Base-by-base conservation (phyloP, 2,888 invertebrate genomes). In the Limnephilus lunatus region DNA sequence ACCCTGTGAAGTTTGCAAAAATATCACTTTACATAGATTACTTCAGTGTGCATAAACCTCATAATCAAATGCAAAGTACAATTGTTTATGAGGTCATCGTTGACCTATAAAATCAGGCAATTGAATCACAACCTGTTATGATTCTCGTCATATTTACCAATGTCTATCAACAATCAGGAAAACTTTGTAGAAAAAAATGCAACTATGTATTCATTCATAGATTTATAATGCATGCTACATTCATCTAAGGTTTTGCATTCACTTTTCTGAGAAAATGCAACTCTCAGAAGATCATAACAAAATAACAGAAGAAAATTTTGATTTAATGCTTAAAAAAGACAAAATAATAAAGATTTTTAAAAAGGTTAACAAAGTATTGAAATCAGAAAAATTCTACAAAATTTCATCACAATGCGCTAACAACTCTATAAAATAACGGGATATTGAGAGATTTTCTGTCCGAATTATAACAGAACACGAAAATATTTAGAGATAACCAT, bases 401-500 rank as follows among this genome's bases (percentile, higher is more conserved):
- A 25, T 25, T 68, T 68, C 25, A 68, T 68, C 31, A 31, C 2
- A 15, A 32, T 82, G 82, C 82, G 15, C 19, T 31, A 5, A 31
- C 14, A 31, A 82, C 9, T n/a, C 25, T 68, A 25, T 68, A n/a
- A 68, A 68, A 68, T 68, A 25, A 68, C 68, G 25, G 19, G n/a
- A 68, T 68, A 68, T 68, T 68, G 68, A 25, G 1, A 68, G n/a
- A 68, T 68, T 68, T 68, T 25, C 9, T 68, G 53, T 32, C 30
- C 30, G 11, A 82, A 5, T 15, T 30, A 82, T 25, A 30, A 48
- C 14, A 31, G 19, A 88, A 12, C 92, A 92, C 92, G 35, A 44
- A 31, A 53, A 90, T 91, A 92, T 92, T 92, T 83, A 85, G 90
- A 93, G 90, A 89, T 90, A 89, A 91, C 7, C 68, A 9, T 68